These are phyloP conservation scores for Corythornis cristatus DNA, from an alignment of 2,113 vertebrate genomes.

Conservation along the genomic window DNA sequence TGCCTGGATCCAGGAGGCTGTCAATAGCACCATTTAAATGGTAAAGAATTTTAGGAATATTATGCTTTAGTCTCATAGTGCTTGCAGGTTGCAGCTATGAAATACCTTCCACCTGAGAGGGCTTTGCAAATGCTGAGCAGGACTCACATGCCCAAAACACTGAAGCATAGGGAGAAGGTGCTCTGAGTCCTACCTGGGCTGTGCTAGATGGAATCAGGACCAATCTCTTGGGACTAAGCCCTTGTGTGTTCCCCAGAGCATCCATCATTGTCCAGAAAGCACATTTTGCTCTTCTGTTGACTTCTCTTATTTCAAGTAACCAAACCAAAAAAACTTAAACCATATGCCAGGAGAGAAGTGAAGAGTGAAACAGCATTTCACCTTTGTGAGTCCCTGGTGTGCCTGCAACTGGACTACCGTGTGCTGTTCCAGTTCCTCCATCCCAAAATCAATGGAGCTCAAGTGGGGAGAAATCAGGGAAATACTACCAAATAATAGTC, in stretches of 20 bases:
- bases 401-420: not conserved
- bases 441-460: not conserved
- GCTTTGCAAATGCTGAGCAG: not conserved
- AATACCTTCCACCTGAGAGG: not conserved
- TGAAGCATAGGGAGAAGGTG: not conserved
- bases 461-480: not conserved
- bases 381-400: not conserved
- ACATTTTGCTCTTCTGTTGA: not conserved
- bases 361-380: not conserved
- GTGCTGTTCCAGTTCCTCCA: not conserved
- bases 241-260: not conserved
- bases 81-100: not conserved
- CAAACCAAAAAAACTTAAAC: not conserved
- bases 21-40: rapidly evolving
- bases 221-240: not conserved
- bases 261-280: not conserved
- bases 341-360: not conserved
- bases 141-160: not conserved
- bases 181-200: not conserved
- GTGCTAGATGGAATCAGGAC: not conserved
- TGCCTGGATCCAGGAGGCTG: not conserved
- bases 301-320: not conserved
- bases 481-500: not conserved
- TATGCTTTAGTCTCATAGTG: not conserved
- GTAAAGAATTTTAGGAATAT: not conserved